A percentile compares a stretch with the other conserved stretches of the same genome.
phyloP scores from a whole-genome alignment of 2,113 vertebrate genomes.

The Natator depressus region DNA sequence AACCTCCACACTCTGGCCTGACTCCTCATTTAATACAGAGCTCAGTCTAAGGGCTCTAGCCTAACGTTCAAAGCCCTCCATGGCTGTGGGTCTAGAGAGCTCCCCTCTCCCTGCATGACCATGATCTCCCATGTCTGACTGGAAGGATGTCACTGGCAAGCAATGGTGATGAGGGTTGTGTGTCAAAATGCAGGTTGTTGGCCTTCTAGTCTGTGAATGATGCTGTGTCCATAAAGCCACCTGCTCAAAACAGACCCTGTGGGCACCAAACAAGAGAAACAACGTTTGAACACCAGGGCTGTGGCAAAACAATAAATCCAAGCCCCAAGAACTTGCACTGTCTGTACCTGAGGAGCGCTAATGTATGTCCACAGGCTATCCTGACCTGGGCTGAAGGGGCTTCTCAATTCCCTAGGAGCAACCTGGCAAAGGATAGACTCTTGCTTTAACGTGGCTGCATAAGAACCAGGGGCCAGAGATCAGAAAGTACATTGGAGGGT shows the following conservation, averaged over 20 bases:
- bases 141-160: neutral
- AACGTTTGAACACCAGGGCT: neutral
- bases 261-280: neutral
- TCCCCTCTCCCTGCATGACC: neutral
- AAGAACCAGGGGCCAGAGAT: neutral
- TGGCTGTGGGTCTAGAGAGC: neutral
- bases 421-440: neutral
- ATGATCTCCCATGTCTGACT: neutral
- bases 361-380: neutral
- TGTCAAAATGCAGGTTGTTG: neutral
- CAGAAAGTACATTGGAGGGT: neutral
- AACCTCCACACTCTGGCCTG: neutral
- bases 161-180: neutral
- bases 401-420: neutral
- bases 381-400: neutral
- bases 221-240: neutral
- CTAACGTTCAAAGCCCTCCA: neutral
- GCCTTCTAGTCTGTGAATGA: neutral
- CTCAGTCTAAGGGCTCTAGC: slow-evolving; percentile 52
- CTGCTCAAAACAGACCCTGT: neutral
- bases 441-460: neutral
- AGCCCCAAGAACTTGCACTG: neutral
- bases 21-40: neutral
- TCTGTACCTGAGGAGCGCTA: neutral
- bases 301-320: neutral